phyloP scores from a whole-genome alignment of 2,797 vertebrate genomes.

The Rhinophrynus dorsalis region DNA sequence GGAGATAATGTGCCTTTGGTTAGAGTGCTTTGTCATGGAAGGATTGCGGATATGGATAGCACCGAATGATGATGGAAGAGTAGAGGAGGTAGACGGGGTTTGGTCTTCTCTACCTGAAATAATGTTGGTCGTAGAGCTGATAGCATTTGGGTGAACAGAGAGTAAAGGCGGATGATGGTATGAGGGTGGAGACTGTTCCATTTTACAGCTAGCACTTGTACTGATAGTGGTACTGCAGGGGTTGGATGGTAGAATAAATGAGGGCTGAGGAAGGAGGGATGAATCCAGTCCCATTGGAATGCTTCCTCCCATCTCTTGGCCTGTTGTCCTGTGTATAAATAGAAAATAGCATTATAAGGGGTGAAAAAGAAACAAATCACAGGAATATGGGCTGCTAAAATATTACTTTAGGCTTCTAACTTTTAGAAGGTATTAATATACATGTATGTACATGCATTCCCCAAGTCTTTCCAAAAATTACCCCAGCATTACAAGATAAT shows the following conservation, averaged over 20 bases:
- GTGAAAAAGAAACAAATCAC: background rate
- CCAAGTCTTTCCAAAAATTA: no score
- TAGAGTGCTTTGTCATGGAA: background rate
- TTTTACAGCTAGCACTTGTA: background rate
- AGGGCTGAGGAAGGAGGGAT: conserved; percentile 48
- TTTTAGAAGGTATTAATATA: no score
- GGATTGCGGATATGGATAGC: background rate
- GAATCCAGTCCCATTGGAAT: conserved; percentile 49
- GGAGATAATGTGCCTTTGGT: background rate
- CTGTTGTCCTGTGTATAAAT: conserved; percentile 47
- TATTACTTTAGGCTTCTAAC: no score
- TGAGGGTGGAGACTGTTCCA: conserved; percentile 15
- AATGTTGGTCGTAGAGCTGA: conserved; percentile 1
- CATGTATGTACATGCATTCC: no score
- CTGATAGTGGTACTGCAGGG: conserved; percentile 17
- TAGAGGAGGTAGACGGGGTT: conserved; percentile 40
- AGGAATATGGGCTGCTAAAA: no score
- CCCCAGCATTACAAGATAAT: no score
- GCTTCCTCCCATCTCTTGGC: conserved; percentile 8
- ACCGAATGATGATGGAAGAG: background rate
- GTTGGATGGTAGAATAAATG: conserved; percentile 39
- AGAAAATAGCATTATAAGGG: no score
- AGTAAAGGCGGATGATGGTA: conserved; percentile 40
- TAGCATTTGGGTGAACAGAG: background rate
- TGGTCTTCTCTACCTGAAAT: conserved; percentile 8